Base-by-base conservation (phyloP, 2,113 vertebrate species). In the Esox niger region DNA sequence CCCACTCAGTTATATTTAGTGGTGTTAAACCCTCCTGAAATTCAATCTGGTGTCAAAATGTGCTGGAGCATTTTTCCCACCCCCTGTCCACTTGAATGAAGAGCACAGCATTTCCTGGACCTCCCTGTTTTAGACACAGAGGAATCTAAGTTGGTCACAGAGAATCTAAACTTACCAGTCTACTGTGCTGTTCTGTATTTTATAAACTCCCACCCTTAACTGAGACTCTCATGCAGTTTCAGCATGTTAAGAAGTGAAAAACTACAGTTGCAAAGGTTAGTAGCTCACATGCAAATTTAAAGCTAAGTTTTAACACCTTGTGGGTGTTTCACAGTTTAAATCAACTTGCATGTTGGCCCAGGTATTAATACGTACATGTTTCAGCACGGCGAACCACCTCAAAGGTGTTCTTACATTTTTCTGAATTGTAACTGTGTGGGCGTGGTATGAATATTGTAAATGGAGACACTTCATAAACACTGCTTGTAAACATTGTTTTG, bases 21-120 rank as follows among this genome's bases (percentile, higher is more conserved):
- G 32, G 49, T 49, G 75, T 65, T 77, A 77, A 77, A 74, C 71
- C 66, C 66, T 69, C 57, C 33, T 47, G 75, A 75, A 78, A 81
- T 73, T 68, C 66, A 68, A 73, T 78, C 75, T 67, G 33, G 35
- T 64, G 35, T 46, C 46, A 23, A 72, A 62, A 69, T 64, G 52
- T 69, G 35, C 58, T 29, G 20, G 11, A 66, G 61, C 29, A 72
- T 54, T 66, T n/a, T 38, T 30, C 52, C 33, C 43, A 29, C 49
- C 54, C 32, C 33, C 57, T 52, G 33, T 20, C 21, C 32, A 61
- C 4, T 31, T 60, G 13, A 72, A 57, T 43, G 49, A 17, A 67
- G 10, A 25, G 11, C 52, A 13, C 30, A 66, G 56, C 43, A 60
- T 21, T 62, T 43, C 43, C n/a, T 20, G 23, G 25, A 52, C 29